phyloP scores from a whole-genome alignment of 1,140 invertebrate species.

The Protaetia brevitarsis region DNA sequence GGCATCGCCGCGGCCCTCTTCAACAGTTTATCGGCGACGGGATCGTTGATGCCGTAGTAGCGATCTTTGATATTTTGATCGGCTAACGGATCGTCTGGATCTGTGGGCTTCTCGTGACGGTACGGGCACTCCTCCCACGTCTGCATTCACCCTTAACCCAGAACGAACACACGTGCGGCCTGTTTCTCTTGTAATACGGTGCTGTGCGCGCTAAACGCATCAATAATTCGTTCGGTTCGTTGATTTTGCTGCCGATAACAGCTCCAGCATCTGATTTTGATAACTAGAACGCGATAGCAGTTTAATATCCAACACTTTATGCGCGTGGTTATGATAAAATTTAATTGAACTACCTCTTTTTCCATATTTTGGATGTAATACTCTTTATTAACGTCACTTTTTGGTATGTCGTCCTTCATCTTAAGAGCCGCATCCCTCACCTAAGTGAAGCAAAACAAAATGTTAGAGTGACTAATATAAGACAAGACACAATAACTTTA shows the following conservation, averaged over 20 bases:
- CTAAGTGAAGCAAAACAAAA: slow-evolving; percentile 14
- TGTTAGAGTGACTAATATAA: no score
- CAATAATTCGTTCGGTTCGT: slow-evolving; percentile 83
- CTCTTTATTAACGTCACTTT: slow-evolving; percentile 98
- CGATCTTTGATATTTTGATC: slow-evolving; percentile 99
- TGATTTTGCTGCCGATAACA: slow-evolving; percentile 65
- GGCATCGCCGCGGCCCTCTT: slow-evolving; percentile 91
- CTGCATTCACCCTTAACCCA: slow-evolving; percentile 99
- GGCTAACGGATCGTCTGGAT: slow-evolving; percentile 97
- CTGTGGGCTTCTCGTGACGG: slow-evolving; percentile 97
- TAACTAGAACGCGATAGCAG: no score
- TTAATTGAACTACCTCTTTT: slow-evolving; percentile 58
- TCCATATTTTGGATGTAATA: slow-evolving; percentile 97
- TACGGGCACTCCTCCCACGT: slow-evolving; percentile 99
- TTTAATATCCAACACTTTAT: no score
- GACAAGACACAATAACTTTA: no score
- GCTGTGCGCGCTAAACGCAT: slow-evolving; percentile 93
- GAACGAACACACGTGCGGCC: slow-evolving; percentile 99
- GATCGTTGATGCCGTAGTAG: slow-evolving; percentile 98
- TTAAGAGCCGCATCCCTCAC: slow-evolving; percentile 89
- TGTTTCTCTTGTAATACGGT: slow-evolving; percentile 98
- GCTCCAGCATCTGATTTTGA: slow-evolving; percentile 54
- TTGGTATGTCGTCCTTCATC: slow-evolving; percentile 91
- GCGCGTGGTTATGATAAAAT: no score
- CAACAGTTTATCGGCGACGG: slow-evolving; percentile 97